These are phyloP conservation scores for Watsonalla binaria DNA, from an alignment of 2,888 invertebrate genomes.

Conservation along the genomic window DNA sequence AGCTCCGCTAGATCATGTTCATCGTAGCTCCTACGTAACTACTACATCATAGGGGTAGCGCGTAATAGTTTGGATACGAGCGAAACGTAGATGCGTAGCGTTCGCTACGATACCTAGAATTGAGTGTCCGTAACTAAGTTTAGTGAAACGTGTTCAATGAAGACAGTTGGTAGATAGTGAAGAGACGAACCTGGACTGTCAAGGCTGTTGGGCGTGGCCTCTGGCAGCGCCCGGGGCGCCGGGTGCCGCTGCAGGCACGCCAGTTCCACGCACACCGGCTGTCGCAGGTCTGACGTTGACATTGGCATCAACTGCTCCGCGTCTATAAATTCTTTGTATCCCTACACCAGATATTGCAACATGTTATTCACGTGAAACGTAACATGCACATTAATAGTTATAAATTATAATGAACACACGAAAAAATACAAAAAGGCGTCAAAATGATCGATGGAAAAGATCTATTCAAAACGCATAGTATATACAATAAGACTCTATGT, in stretches of 20 bases:
- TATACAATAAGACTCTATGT: background rate
- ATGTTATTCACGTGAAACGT: background rate
- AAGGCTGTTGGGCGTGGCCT: conserved; percentile 72
- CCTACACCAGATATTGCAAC: conserved; percentile 70
- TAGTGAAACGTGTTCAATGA: too few species aligned
- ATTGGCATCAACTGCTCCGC: conserved; percentile 93
- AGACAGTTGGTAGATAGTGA: background rate
- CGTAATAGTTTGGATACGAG: too few species aligned
- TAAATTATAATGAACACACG: background rate
- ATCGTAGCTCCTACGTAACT: too few species aligned
- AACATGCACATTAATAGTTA: background rate
- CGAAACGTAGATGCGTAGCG: too few species aligned
- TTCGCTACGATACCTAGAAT: too few species aligned
- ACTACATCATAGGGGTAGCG: too few species aligned
- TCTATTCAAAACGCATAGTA: background rate
- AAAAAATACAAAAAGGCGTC: background rate
- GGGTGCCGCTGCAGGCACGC: conserved; percentile 81
- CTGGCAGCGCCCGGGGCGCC: conserved; percentile 71
- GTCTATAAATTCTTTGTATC: conserved; percentile 94
- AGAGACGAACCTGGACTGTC: conserved; percentile 65
- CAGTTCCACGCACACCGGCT: conserved; percentile 90
- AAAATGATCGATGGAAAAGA: background rate
- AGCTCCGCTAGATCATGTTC: too few species aligned
- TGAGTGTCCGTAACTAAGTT: too few species aligned
- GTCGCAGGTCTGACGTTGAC: conserved; percentile 90